phyloP scores from a whole-genome alignment of 2,113 vertebrate genomes.

The Myrmophylax atrothorax region DNA sequence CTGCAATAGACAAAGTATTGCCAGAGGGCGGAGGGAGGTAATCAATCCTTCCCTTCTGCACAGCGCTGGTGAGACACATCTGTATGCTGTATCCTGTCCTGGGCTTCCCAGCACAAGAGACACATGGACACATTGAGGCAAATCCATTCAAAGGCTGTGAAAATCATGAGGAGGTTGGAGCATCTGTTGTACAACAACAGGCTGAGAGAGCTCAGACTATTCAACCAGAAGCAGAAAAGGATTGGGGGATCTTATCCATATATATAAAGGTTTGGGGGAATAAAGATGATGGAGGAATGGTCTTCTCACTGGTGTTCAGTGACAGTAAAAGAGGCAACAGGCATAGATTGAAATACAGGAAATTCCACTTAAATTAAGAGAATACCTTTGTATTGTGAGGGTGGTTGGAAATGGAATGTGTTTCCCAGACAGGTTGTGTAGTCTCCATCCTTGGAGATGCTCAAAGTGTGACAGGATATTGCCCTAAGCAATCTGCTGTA shows the following conservation, averaged over 20 bases:
- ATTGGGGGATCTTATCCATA: neutral
- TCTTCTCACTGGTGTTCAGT: neutral
- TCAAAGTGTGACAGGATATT: neutral
- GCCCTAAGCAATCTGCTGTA: neutral
- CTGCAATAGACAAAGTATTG: neutral
- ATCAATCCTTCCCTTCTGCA: neutral
- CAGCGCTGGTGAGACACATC: neutral
- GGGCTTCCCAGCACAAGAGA: neutral
- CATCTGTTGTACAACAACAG: neutral
- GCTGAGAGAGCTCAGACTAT: neutral
- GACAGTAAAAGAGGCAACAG: neutral
- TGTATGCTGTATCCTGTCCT: neutral
- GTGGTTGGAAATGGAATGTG: neutral
- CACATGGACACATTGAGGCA: neutral
- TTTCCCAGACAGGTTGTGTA: neutral
- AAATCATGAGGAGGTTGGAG: neutral
- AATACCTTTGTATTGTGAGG: neutral
- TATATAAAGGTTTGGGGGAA: neutral
- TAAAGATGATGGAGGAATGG: neutral
- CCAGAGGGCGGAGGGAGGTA: neutral
- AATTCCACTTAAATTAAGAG: neutral
- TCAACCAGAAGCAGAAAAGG: neutral
- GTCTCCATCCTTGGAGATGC: neutral
- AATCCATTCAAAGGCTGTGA: neutral
- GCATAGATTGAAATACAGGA: neutral